Evolutionary conservation across 2,113 vertebrate species (phyloP).

Genomic region (Phylloscopus trochilus): DNA sequence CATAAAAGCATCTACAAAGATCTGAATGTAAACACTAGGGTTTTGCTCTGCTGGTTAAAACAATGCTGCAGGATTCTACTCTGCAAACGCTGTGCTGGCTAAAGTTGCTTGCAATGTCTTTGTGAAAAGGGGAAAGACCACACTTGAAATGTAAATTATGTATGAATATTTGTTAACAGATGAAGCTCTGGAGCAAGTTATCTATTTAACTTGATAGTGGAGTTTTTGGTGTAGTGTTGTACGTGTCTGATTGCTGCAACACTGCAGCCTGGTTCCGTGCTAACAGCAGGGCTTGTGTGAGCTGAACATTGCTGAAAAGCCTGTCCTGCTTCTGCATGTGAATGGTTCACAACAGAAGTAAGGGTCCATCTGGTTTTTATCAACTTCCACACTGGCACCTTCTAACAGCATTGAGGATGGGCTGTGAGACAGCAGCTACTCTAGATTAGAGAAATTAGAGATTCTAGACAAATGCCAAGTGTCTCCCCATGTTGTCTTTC

Average conservation of each 20-base stretch:
- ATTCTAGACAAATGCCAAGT: neutral
- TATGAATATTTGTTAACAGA: neutral
- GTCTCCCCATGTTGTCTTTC: accelerated
- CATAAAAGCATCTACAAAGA: neutral
- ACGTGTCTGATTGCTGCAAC: accelerated
- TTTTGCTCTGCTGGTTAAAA: neutral
- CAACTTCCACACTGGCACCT: neutral
- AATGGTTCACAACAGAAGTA: neutral
- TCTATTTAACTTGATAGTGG: neutral
- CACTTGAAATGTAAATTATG: neutral
- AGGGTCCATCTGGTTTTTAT: neutral
- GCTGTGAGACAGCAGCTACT: neutral
- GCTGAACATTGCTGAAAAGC: neutral
- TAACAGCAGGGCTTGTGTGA: neutral
- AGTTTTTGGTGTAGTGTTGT: neutral
- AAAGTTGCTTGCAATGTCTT: neutral
- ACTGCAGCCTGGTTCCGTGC: neutral
- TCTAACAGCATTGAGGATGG: accelerated
- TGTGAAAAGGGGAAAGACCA: neutral
- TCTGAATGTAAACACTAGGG: neutral
- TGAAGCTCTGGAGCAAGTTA: neutral
- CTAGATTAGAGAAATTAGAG: no score
- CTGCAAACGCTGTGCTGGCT: neutral
- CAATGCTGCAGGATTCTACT: neutral
- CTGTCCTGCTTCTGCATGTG: neutral